Evolutionary conservation across 2,888 invertebrate genomes (phyloP).

Genomic region (Phyto melanocephala): DNA sequence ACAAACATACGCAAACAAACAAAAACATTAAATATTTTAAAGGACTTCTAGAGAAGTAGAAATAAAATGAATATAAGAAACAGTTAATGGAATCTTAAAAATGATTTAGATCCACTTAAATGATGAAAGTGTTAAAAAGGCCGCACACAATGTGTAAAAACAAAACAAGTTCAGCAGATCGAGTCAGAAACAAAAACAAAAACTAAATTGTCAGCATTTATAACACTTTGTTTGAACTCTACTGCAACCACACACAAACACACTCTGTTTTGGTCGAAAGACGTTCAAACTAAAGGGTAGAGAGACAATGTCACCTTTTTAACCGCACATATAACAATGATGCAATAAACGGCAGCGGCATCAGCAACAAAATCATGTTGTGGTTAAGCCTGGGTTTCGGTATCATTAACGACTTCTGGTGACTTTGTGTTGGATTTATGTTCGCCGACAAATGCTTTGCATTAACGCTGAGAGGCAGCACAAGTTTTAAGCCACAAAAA

Average conservation of each 20-base stretch:
- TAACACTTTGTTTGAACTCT: slow-evolving; percentile 20
- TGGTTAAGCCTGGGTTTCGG: slow-evolving; percentile 33
- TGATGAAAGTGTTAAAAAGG: slow-evolving; percentile 56
- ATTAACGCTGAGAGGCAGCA: background rate
- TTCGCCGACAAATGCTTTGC: slow-evolving; percentile 37
- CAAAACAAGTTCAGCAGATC: slow-evolving; percentile 19
- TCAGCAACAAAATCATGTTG: slow-evolving; percentile 24
- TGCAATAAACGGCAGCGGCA: background rate
- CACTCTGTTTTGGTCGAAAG: background rate
- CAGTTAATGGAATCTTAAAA: slow-evolving; percentile 50
- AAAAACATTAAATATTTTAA: background rate
- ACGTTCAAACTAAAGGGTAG: background rate
- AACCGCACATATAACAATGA: slow-evolving; percentile 12
- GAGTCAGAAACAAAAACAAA: background rate
- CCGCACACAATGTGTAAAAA: slow-evolving; percentile 52
- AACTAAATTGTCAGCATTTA: slow-evolving; percentile 36
- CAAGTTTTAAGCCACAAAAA: slow-evolving; percentile 45
- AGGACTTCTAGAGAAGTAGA: slow-evolving; percentile 60
- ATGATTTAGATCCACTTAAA: slow-evolving; percentile 60
- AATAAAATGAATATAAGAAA: background rate
- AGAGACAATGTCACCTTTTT: slow-evolving; percentile 25
- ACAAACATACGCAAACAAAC: background rate
- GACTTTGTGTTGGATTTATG: slow-evolving; percentile 54
- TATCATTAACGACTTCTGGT: slow-evolving; percentile 60
- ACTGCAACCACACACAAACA: background rate